These are phyloP conservation scores for Dicaeum eximium DNA, from an alignment of 2,113 vertebrate species.

Conservation along the genomic window DNA sequence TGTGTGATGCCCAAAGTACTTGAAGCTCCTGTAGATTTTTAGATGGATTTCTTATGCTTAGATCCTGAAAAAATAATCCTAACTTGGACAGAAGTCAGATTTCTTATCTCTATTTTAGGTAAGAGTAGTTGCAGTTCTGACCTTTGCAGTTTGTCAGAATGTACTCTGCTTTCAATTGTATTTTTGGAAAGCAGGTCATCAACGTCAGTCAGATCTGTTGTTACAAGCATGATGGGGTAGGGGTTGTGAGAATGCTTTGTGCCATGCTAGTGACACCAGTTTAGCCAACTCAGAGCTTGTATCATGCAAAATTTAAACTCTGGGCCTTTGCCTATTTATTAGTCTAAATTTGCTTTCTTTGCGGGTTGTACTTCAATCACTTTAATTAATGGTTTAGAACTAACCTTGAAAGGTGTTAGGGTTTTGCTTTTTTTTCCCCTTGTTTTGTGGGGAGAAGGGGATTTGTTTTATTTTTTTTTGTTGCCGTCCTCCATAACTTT, in stretches of 20 bases:
- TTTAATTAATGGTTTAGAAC: not conserved
- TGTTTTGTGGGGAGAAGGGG: no score
- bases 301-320: not conserved
- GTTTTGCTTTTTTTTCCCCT: not conserved
- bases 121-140: not conserved
- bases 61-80: not conserved
- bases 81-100: not conserved
- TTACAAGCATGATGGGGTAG: not conserved
- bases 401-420: not conserved
- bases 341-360: not conserved
- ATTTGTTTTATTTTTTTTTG: not conserved
- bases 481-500: not conserved
- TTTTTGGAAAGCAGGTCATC: slow-evolving; percentile 47
- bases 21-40: not conserved
- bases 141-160: slow-evolving; percentile 5
- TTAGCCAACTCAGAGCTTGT: not conserved
- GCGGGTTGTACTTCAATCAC: not conserved
- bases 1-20: not conserved
- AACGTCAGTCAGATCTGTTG: not conserved
- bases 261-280: not conserved
- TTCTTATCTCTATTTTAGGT: not conserved
- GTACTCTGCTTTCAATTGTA: slow-evolving; percentile 19
- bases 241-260: not conserved
- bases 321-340: not conserved
- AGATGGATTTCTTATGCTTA: not conserved